Base-by-base conservation (phyloP, 2,113 vertebrate genomes). In the Coturnix japonica region DNA sequence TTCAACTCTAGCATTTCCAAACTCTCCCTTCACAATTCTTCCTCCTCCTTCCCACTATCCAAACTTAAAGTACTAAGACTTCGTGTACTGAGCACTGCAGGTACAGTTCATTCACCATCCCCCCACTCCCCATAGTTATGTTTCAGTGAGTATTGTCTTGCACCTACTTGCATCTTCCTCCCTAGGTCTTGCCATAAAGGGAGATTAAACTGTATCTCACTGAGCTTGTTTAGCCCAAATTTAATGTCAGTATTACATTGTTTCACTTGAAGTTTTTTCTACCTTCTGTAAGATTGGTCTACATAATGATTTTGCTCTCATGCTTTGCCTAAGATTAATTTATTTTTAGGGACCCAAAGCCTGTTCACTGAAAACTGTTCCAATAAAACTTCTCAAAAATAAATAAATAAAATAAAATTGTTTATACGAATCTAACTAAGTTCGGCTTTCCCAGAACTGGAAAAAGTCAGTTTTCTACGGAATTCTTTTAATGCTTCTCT, bases 111-210 rank as follows among this genome's bases (percentile, higher is more conserved):
- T 66, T 71, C 9, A 37, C 10, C 10, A 10, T 37, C 7, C 11
- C 54, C 54, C 2, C 39, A 51, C 49, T 25, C 51, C 26, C 28
- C 13, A 81, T 44, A 6, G 9, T 2, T 18, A 17, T 9, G 0
- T 26, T 85, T 14, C 47, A 57, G 3, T 35, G 11, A 35, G 7
- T 7, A 7, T 17, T 2, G 44, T 44, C 33, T 65, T 85, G 14
- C 4, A 11, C 17, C 41, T 30, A 23, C 23, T 49, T 35, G 47
- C 60, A 30, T 54, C 16, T 54, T 31, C 9, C 26, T 85, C 20
- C 15, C 14, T 1, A 0, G 13, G 17, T 56, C 47, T 44, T 67
- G 13, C 4, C 30, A 3, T 22, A 14, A 75, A 66, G 10, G 0
- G 11, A 19, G 56, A 31, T 7, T 63, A 26, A 54, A 0, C 41